phyloP scores from a whole-genome alignment of 2,113 vertebrate species.

The Upupa epops region DNA sequence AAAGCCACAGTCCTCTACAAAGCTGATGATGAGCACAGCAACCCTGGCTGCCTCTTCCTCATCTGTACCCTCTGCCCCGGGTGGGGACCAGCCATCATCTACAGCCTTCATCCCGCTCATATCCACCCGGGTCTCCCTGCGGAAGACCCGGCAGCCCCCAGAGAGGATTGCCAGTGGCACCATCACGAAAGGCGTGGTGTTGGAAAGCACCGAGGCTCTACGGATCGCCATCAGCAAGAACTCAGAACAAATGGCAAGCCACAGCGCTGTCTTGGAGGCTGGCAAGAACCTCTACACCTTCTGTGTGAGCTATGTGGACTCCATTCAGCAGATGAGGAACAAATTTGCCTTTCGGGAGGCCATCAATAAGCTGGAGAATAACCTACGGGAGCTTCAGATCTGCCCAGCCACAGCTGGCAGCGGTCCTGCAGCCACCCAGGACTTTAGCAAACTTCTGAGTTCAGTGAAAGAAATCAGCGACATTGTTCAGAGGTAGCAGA shows the following conservation, averaged over 20 bases:
- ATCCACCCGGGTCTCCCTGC: constrained; percentile 88
- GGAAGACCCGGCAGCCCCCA: constrained; percentile 89
- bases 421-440: constrained; percentile 85
- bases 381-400: constrained; percentile 94
- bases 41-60: constrained; percentile 52
- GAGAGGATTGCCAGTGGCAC: constrained; percentile 87
- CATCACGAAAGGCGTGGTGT: constrained; percentile 88
- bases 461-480: constrained; percentile 97
- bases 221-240: constrained; percentile 87
- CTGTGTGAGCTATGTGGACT: constrained; percentile 94
- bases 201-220: constrained; percentile 88
- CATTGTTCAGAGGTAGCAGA: constrained; percentile 97
- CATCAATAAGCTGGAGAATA: constrained; percentile 96
- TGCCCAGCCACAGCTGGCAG: constrained; percentile 85
- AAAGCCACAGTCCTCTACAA: constrained; percentile 83
- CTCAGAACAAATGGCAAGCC: constrained; percentile 93
- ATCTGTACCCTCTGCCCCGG: not conserved
- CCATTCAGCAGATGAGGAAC: constrained; percentile 98
- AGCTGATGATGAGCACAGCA: constrained; percentile 53
- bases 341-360: constrained; percentile 97
- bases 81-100: constrained; percentile 72
- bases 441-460: constrained; percentile 96
- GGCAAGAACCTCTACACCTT: constrained; percentile 96
- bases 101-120: constrained; percentile 91
- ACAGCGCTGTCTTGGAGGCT: constrained; percentile 91